Conservation (phyloP, 2,797 vertebrate species). For the Peromyscus nudipes region DNA sequence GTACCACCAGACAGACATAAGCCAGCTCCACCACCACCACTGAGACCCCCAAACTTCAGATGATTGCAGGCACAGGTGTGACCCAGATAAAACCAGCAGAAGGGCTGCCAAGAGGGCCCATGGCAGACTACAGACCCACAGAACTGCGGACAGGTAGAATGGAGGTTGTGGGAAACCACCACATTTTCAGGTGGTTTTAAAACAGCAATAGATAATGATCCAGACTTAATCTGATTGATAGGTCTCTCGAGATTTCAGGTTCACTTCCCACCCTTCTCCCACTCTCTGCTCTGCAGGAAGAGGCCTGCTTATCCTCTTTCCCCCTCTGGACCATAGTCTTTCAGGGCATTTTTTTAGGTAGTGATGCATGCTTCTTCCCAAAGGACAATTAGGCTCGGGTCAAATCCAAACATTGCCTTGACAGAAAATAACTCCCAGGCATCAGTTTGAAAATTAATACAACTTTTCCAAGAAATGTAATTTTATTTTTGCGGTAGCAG, state of each 20-base stretch:
- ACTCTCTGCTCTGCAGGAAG: background rate
- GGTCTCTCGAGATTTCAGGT: background rate
- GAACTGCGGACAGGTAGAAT: background rate
- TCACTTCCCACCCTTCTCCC: background rate
- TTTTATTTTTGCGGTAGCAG: background rate
- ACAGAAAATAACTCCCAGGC: background rate
- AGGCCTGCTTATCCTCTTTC: background rate
- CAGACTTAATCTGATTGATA: background rate
- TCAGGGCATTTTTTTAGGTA: background rate
- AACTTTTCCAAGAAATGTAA: background rate
- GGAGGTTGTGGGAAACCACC: background rate
- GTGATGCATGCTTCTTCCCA: no score
- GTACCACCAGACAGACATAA: background rate
- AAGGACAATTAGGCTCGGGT: background rate
- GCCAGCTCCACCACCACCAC: background rate
- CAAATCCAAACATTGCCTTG: background rate
- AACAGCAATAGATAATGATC: background rate
- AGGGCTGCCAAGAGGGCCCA: background rate
- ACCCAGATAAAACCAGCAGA: background rate
- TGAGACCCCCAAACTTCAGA: background rate
- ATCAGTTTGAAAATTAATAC: background rate
- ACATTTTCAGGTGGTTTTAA: background rate
- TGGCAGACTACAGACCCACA: background rate
- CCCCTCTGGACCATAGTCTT: background rate
- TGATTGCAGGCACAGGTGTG: background rate